Percentiles rank a stretch among this genome's conserved stretches.
Conservation (phyloP, 2,888 invertebrate genomes). For the Quadroppia sp. region DNA sequence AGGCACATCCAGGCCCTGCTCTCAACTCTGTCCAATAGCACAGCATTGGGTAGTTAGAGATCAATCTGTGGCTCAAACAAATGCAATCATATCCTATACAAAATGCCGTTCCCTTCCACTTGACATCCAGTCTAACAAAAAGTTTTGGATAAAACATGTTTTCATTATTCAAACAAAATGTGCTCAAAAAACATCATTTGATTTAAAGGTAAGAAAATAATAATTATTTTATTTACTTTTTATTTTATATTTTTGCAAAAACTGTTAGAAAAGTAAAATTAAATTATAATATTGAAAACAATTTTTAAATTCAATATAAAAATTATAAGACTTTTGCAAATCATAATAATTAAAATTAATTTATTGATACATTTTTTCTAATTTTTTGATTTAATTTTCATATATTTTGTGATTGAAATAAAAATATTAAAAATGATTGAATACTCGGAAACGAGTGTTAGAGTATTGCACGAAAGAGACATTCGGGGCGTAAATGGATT, state of each 20-base stretch:
- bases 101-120: conserved; percentile 27
- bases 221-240: not conserved
- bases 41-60: conserved; percentile 1
- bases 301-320: too few relatives aligned
- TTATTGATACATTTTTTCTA: too few relatives aligned
- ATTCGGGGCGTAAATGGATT: conserved; percentile 25
- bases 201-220: conserved; percentile 22
- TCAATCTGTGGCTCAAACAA: conserved; percentile 34
- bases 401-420: not conserved
- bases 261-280: too few relatives aligned
- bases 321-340: too few relatives aligned
- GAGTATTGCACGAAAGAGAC: conserved; percentile 30
- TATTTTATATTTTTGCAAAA: not conserved
- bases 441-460: not conserved
- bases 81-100: conserved; percentile 37
- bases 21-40: conserved; percentile 28
- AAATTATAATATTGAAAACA: too few relatives aligned
- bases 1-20: conserved; percentile 30
- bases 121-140: conserved; percentile 32
- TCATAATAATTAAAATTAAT: not conserved
- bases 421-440: too few relatives aligned
- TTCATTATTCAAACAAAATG: conserved; percentile 8
- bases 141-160: not conserved
- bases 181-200: conserved; percentile 18
- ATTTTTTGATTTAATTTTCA: not conserved